A percentile compares a stretch with the other conserved stretches of the same genome.
These are phyloP conservation scores for Cepphus grylle DNA, from an alignment of 2,113 vertebrate species.

Conservation along the genomic window DNA sequence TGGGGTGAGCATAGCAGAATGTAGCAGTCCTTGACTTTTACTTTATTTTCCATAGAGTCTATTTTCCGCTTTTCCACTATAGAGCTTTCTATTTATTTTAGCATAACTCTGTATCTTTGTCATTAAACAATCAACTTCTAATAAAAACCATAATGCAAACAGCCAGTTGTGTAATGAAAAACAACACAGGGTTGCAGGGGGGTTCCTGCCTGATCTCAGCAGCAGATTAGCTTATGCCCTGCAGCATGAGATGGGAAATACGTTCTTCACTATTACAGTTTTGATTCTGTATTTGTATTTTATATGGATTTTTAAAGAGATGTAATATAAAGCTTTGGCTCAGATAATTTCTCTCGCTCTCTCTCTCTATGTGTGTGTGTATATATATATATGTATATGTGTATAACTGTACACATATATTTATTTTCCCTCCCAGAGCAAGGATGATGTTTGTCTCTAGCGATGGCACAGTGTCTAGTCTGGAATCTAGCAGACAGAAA, in stretches of 20 bases:
- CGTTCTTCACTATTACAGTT: not conserved
- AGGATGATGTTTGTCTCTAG: not conserved
- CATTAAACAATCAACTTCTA: slow-evolving; percentile 59
- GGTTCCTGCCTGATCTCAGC: slow-evolving; percentile 31
- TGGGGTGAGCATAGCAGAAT: not conserved
- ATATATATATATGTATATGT: not conserved
- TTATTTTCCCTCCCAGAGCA: not conserved
- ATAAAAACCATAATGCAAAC: slow-evolving; percentile 50
- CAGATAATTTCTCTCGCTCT: not conserved
- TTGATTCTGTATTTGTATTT: slow-evolving; percentile 22
- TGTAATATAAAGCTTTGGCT: not conserved
- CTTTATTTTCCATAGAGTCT: not conserved
- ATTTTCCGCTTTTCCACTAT: not conserved
- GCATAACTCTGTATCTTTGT: slow-evolving; percentile 32
- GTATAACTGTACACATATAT: not conserved
- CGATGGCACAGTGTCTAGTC: not conserved
- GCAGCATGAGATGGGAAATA: slow-evolving; percentile 27
- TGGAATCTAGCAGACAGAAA: not conserved
- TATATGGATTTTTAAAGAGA: slow-evolving; percentile 25
- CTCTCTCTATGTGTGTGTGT: not conserved
- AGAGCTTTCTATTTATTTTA: slow-evolving; percentile 46
- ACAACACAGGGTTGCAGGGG: slow-evolving; percentile 9
- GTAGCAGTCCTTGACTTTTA: not conserved
- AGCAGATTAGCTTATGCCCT: slow-evolving; percentile 51
- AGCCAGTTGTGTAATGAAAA: slow-evolving; percentile 55